Percentiles rank a stretch among this genome's conserved stretches.
Evolutionary conservation across 2,888 invertebrate species (phyloP).

Genomic region (Diaprepes abbreviatus): DNA sequence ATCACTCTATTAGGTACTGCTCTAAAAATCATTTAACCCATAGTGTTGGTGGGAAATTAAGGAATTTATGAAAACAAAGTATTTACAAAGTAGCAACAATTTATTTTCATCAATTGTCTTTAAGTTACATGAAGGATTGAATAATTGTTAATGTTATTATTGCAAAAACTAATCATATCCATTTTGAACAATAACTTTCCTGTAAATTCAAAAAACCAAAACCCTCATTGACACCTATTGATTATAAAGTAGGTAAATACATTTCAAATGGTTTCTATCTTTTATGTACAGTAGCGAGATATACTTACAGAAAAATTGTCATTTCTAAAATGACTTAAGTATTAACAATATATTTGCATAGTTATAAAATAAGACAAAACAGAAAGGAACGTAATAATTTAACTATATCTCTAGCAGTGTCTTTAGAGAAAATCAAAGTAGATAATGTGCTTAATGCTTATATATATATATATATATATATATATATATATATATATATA

Average conservation of each 20-base stretch:
- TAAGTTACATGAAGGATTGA: conserved; percentile 19
- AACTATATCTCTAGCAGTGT: no score
- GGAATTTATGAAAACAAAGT: neutral
- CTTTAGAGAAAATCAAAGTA: no score
- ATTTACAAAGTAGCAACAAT: conserved; percentile 43
- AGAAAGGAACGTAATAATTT: no score
- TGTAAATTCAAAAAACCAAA: neutral
- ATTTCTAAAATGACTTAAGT: neutral
- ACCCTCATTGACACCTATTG: neutral
- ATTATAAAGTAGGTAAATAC: neutral
- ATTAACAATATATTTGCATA: neutral
- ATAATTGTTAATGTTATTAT: conserved; percentile 32
- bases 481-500: no score
- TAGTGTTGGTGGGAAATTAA: neutral
- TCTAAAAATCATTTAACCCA: no score
- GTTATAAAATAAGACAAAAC: neutral
- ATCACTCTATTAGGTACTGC: no score
- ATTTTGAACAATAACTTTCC: conserved; percentile 4
- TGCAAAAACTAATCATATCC: conserved; percentile 18
- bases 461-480: no score
- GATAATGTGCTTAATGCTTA: no score
- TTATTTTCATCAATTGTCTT: conserved; percentile 24
- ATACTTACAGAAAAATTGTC: neutral
- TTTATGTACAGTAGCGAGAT: conserved; percentile 9
- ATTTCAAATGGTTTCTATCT: neutral